phyloP scores from a whole-genome alignment of 2,888 invertebrate genomes.

The Rhagophthalmus giganteus region DNA sequence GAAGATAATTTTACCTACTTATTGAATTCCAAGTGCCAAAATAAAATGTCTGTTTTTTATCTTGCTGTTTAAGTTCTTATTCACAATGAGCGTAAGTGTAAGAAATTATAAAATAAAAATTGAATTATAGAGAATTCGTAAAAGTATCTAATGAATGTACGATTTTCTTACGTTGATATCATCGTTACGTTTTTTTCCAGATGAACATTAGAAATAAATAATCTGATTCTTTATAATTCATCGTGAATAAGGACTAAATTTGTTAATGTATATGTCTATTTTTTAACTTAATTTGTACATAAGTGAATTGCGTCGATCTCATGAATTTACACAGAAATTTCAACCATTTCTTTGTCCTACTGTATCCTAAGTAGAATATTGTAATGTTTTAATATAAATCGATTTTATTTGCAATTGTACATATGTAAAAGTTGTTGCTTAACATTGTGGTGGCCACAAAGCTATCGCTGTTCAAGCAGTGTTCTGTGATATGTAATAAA shows the following conservation, averaged over 20 bases:
- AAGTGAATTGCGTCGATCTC: conserved; percentile 9
- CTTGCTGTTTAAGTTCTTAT: conserved; percentile 3
- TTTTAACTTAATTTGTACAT: conserved; percentile 21
- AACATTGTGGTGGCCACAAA: conserved; percentile 41
- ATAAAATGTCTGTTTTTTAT: conserved; percentile 23
- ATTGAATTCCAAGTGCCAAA: conserved; percentile 49
- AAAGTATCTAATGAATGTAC: no score
- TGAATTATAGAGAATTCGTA: no score
- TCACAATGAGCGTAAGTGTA: no score
- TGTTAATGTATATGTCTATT: no score
- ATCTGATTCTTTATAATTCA: no score
- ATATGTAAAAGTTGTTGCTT: conserved; percentile 36
- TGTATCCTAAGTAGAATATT: conserved; percentile 7
- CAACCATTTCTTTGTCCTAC: conserved; percentile 2
- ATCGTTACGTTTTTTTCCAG: no score
- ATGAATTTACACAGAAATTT: conserved; percentile 9
- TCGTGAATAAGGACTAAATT: no score
- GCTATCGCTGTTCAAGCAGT: conserved; percentile 40
- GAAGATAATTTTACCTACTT: conserved; percentile 27
- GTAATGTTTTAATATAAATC: conserved; percentile 8
- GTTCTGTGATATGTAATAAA: conserved; percentile 48
- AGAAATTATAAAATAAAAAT: no score
- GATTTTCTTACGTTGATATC: no score
- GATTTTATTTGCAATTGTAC: conserved; percentile 25
- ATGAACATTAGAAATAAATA: no score